phyloP scores from a whole-genome alignment of 2,888 invertebrate species.

The Pedicia rivosa region DNA sequence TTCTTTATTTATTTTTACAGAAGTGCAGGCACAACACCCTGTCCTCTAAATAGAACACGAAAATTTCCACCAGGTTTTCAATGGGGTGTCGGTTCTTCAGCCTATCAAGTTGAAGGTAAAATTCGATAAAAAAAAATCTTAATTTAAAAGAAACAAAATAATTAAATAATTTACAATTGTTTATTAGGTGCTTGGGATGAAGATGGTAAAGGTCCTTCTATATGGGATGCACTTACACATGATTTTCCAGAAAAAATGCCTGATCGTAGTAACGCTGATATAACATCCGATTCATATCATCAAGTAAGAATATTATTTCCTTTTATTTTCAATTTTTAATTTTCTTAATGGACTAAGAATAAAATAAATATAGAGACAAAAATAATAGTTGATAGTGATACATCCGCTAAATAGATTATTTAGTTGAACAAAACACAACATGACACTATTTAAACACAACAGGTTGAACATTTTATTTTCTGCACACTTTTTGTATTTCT shows the following conservation, averaged over 20 bases:
- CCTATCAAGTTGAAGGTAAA: slow-evolving; percentile 11
- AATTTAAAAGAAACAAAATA: not conserved
- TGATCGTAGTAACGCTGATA: slow-evolving; percentile 40
- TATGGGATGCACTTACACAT: slow-evolving; percentile 46
- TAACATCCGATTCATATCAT: slow-evolving; percentile 40
- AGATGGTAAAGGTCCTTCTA: slow-evolving; percentile 37
- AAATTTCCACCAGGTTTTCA: slow-evolving; percentile 27
- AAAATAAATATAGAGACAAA: too few species aligned
- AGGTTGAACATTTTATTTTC: too few species aligned
- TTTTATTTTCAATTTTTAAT: too few species aligned
- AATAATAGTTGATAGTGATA: too few species aligned
- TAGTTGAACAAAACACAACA: too few species aligned
- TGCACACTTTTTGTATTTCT: too few species aligned
- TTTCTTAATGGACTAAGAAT: too few species aligned
- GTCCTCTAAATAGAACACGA: slow-evolving; percentile 10
- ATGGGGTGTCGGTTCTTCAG: slow-evolving; percentile 22
- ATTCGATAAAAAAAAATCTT: not conserved
- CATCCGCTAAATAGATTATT: too few species aligned
- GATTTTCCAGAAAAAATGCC: slow-evolving; percentile 40
- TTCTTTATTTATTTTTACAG: too few species aligned
- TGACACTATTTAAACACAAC: too few species aligned
- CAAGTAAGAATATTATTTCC: slow-evolving; percentile 22
- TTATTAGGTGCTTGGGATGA: slow-evolving; percentile 28
- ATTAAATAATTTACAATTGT: not conserved
- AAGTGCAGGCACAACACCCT: too few species aligned